Evolutionary conservation across 1,140 invertebrate species (phyloP), one percentile per base, ranked within the genome.

Genomic region (Papilio polyxenes): DNA sequence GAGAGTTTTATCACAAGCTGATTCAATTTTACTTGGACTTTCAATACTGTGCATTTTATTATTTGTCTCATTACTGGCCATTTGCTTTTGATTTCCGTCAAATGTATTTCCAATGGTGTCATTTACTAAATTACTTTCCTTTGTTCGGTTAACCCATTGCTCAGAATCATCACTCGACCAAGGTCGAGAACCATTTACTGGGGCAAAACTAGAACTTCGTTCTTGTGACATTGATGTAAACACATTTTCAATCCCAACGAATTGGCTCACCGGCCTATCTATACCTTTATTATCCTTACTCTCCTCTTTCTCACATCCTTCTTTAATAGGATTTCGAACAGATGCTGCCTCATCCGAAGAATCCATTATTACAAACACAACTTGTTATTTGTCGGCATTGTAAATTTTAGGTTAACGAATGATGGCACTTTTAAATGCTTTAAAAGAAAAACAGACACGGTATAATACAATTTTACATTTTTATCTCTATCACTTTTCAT

Each of bases 391-490:
- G 87, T 92, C 92, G 91, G 90, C 92, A 92, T 94, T 93, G 88
- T 92, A 89, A 85, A 89, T 88, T 91, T 91, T 91, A 92, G 92
- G 92, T 93, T 93, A 92, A 86, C 77, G 78, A 77, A 74, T 69
- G 15, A 81, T 56, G 53, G 49, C 40, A 62, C 44, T 72, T 31
- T 72, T 72, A 72, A 72, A 37, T 17, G 65, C 11, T 72, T 72
- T 1, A 40, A 15, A 72, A 13, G 31, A 72, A 37, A 37, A 17
- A 72, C 11, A 15, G 65, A 72, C 23, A 37, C 23, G 13, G 23
- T 72, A 40, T 7, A 31, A 40, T 37, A 37, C 23, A 40, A 37
- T 72, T 72, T 72, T 7, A 37, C 17, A 62, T 44, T 20, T 62
- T 23, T 59, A 44, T 56, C 53, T 37, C 20, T 62, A 62, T 65